Conservation (phyloP, 2,113 vertebrate genomes). For the Rhinoderma darwinii region DNA sequence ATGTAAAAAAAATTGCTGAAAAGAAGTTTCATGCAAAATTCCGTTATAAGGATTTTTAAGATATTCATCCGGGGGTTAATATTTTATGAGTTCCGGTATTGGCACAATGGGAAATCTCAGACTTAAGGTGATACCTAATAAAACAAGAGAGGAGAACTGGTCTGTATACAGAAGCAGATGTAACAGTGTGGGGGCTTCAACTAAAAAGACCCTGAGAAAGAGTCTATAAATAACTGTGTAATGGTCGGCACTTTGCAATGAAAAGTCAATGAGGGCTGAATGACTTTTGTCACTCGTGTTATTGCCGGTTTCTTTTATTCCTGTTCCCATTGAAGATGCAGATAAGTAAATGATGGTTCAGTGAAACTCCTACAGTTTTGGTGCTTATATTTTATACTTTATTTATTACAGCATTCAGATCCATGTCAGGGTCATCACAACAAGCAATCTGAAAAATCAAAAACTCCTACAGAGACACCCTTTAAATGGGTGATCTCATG, state of each 20-base stretch:
- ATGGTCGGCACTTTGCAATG: not conserved
- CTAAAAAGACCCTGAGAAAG: conserved; percentile 8
- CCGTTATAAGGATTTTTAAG: too few relatives aligned
- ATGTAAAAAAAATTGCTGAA: too few relatives aligned
- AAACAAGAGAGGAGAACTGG: not conserved
- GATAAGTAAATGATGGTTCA: not conserved
- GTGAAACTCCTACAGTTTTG: not conserved
- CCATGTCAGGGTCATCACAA: too few relatives aligned
- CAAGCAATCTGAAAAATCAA: not conserved
- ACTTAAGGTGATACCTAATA: not conserved
- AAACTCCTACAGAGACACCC: not conserved
- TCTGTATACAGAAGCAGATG: not conserved
- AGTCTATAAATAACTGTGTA: not conserved
- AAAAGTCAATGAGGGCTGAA: not conserved
- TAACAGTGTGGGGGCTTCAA: conserved; percentile 5
- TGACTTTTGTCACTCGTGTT: not conserved
- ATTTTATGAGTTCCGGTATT: not conserved
- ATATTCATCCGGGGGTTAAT: too few relatives aligned
- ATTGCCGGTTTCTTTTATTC: not conserved
- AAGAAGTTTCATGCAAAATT: too few relatives aligned
- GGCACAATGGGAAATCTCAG: not conserved
- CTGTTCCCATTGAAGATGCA: not conserved
- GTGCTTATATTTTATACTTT: not conserved
- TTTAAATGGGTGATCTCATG: not conserved
- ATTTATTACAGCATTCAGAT: too few relatives aligned